phyloP scores from a whole-genome alignment of 2,113 vertebrate species.

The Siniperca knerii region DNA sequence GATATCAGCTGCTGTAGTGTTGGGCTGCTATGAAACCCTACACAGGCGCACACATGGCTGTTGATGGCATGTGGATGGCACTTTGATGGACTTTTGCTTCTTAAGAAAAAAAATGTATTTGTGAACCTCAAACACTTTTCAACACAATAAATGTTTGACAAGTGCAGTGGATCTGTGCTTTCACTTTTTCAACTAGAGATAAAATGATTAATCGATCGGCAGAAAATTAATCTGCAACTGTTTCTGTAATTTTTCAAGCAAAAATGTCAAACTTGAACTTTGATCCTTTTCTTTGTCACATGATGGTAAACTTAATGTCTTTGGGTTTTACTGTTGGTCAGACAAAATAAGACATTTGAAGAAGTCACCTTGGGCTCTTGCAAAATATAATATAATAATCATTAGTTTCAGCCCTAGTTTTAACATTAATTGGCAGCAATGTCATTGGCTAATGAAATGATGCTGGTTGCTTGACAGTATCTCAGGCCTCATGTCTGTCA shows the following conservation, averaged over 20 bases:
- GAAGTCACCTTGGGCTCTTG: background rate
- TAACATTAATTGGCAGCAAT: background rate
- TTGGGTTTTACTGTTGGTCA: background rate
- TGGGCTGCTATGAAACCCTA: slow-evolving; percentile 34
- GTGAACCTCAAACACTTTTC: slow-evolving; percentile 80
- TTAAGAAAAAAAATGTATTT: slow-evolving; percentile 67
- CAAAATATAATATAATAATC: background rate
- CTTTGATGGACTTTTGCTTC: slow-evolving; percentile 65
- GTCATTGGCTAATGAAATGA: background rate
- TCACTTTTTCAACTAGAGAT: background rate
- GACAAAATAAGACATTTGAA: background rate
- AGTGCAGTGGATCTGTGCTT: slow-evolving; percentile 55
- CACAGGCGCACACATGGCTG: slow-evolving; percentile 45
- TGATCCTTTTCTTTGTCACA: background rate
- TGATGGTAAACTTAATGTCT: background rate
- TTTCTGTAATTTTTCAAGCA: background rate
- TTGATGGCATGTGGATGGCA: slow-evolving; percentile 50
- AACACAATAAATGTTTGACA: slow-evolving; percentile 83
- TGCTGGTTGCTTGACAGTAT: background rate
- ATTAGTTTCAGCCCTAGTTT: background rate
- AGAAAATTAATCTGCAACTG: background rate
- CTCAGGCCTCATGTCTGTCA: background rate
- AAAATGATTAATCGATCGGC: background rate
- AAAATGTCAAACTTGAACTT: background rate
- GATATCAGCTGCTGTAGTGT: slow-evolving; percentile 28